phyloP scores from a whole-genome alignment of 2,797 vertebrate species.

The Pempheris klunzingeri region DNA sequence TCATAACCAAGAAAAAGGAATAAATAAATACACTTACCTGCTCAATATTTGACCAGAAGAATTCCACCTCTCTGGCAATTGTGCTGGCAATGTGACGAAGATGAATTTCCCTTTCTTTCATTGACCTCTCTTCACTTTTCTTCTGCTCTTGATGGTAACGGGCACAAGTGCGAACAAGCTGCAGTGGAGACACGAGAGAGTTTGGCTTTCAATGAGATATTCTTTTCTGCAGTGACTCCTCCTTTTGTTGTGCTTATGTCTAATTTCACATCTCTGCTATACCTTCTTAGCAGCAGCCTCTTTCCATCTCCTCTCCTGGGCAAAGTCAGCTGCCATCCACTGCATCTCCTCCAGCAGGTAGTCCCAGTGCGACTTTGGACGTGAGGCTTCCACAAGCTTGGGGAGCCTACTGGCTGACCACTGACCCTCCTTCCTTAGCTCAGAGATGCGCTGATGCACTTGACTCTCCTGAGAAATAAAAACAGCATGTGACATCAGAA shows the following conservation, averaged over 20 bases:
- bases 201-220: conserved; percentile 3
- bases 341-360: conserved; percentile 99
- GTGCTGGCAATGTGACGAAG: conserved; percentile 92
- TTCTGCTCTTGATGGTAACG: conserved; percentile 92
- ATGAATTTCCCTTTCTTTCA: conserved; percentile 89
- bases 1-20: background rate
- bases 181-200: conserved; percentile 36
- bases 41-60: conserved; percentile 96
- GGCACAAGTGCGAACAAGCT: conserved; percentile 94
- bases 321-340: conserved; percentile 99
- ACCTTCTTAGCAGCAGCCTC: conserved; percentile 98
- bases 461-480: conserved; percentile 90
- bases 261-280: conserved; percentile 20
- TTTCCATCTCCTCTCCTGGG: conserved; percentile 98
- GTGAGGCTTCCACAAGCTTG: conserved; percentile 93
- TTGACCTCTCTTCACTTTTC: conserved; percentile 87
- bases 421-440: conserved; percentile 95
- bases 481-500: conserved; percentile 19
- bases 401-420: conserved; percentile 95
- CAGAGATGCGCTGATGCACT: conserved; percentile 95
- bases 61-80: conserved; percentile 93
- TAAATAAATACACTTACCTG: conserved; percentile 82
- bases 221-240: background rate
- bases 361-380: conserved; percentile 98
- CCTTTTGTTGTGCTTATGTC: background rate